Evolutionary conservation across 2,888 invertebrate genomes (phyloP).

Genomic region (Pammene fasciana): DNA sequence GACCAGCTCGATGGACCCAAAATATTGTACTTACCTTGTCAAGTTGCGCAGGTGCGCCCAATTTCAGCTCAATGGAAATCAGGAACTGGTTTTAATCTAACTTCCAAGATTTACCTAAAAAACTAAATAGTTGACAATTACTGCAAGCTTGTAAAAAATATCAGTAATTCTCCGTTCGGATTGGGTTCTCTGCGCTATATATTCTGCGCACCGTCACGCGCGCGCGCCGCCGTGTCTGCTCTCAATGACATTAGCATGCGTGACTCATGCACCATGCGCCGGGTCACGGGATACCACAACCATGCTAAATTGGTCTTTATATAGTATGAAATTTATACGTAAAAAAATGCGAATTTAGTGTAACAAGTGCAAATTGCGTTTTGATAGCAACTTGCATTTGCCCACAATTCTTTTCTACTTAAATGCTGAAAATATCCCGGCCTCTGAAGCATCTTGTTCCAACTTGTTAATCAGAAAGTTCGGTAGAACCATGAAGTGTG

Average conservation of each 20-base stretch:
- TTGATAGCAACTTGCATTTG: neutral
- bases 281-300: conserved; percentile 15
- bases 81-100: no score
- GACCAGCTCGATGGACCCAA: no score
- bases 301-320: neutral
- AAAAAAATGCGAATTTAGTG: neutral
- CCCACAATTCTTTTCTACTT: no score
- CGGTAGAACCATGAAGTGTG: neutral
- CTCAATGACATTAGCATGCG: conserved; percentile 39
- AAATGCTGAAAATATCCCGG: no score
- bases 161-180: no score
- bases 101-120: no score
- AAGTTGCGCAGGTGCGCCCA: no score
- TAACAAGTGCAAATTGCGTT: neutral
- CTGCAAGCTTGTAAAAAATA: no score
- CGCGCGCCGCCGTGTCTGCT: conserved; percentile 35
- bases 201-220: conserved; percentile 24
- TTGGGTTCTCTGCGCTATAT: conserved; percentile 5
- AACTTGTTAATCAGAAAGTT: neutral
- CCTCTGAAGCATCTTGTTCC: neutral
- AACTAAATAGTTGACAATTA: no score
- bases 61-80: no score
- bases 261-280: conserved; percentile 21
- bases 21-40: no score
- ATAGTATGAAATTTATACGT: neutral